Base-by-base conservation (phyloP, 2,797 vertebrate genomes). In the Halcyon leucocephala region DNA sequence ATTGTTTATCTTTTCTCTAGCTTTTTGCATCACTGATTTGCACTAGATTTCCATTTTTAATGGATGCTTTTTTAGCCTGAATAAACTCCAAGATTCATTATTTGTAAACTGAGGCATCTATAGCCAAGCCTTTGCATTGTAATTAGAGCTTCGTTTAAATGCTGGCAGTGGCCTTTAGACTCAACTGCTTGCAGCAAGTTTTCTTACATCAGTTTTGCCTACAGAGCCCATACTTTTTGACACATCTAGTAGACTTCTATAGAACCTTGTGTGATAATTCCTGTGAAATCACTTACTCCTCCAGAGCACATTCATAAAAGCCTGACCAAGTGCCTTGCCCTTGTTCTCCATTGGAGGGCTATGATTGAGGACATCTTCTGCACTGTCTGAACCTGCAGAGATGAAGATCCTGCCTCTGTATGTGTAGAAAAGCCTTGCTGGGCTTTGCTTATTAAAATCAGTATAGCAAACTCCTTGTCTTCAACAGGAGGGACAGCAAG, bases 31-130 rank as follows among this genome's bases (percentile, higher is more conserved):
- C 81, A 73, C 62, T 84, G 66, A 90, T 70, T 93, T 86, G 54
- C n/a, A 48, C 54, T 55, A 51, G 46, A 90, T 90, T 95, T 94
- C 73, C 86, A 79, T 97, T 84, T 93, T 88, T 90, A 89, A 94
- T 86, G 70, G 73, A 26, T 91, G 33, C 20, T 51, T 41, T 16
- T 86, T 90, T 86, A 83, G 51, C 67, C 60, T 64, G 88, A 93
- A 79, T 76, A 60, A 82, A 58, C 39, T 72, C 48, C 42, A 55
- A 69, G 42, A 57, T 65, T 61, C 49, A 69, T 86, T 90, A 84
- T 83, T 84, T 92, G 92, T 84, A 72, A 90, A 33, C 21, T 13
- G 26, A 93, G 55, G 58, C 70, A 84, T 76, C 86, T 90, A 29
- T 51, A 72, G 58, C 21, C 48, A 78, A 79, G 48, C 18, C 42